Base-by-base conservation (phyloP, 2,888 invertebrate genomes). In the Netelia fuscicornis region DNA sequence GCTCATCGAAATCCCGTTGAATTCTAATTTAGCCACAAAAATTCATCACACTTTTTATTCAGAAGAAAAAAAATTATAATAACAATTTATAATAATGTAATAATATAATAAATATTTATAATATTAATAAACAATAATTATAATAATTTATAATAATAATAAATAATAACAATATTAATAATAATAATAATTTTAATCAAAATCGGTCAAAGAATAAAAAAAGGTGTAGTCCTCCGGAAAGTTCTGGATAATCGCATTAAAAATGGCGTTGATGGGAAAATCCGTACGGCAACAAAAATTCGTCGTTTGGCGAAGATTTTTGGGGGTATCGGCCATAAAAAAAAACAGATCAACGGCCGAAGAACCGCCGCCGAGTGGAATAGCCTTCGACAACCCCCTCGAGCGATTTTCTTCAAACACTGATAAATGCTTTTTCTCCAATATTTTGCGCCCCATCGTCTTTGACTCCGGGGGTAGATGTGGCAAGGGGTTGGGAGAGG, bases 331-430 rank as follows among this genome's bases (percentile, higher is more conserved):
- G 30, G 30, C 54, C 17, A 58, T 17, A 58, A 58, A 58, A 58
- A 77, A 70, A 64, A 30, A 30, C 30, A 5, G 79, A 64, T 71
- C 72, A 80, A 80, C 25, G 80, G 6, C n/a, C 72, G 30, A 58
- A 56, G 13, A 8, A 10, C 52, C 11, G 54, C 17, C 56, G 54
- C 17, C 56, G 80, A 54, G 72, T 48, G 80, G 56, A 80, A 80
- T 72, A 56, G 80, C 72, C 65, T 72, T 58, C 65, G 80, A 58
- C 30, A 30, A 30, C 30, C 58, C 80, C 64, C 71, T 71, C 67
- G 80, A 58, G 80, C 71, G 58, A 80, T 80, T 80, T 64, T 67
- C 80, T 58, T 67, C 72, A 80, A 80, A 65, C n/a, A 44, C 17
- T 9, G 80, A 80, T 74, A 70, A 71, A 42, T 65, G 72, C 58